These are phyloP conservation scores for Goniozus legneri DNA, from an alignment of 1,140 invertebrate species.

Conservation along the genomic window DNA sequence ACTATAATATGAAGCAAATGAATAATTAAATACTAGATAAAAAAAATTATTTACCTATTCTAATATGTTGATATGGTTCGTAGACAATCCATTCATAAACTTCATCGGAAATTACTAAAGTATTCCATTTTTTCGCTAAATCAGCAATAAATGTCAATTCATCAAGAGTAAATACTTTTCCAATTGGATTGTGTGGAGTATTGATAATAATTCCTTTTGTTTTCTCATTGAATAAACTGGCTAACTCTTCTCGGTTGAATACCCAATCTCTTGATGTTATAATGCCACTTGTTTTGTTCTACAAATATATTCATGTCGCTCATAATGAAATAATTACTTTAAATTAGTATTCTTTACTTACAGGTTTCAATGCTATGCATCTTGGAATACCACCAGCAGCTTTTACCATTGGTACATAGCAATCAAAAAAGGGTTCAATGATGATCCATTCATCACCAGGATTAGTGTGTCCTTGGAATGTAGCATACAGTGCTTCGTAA, in stretches of 20 bases:
- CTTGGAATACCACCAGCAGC: conserved; percentile 82
- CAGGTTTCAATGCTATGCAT: conserved; percentile 84
- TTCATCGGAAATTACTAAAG: conserved; percentile 90
- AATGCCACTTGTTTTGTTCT: conserved; percentile 47
- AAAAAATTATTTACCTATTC: conserved; percentile 83
- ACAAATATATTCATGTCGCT: conserved; percentile 18
- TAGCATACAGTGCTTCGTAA: conserved; percentile 85
- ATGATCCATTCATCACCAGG: conserved; percentile 91
- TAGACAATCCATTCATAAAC: conserved; percentile 98
- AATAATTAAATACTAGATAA: no score
- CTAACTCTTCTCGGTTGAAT: conserved; percentile 80
- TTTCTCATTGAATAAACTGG: conserved; percentile 78
- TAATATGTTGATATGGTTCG: conserved; percentile 78
- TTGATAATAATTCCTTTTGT: conserved; percentile 96
- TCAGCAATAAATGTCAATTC: conserved; percentile 79
- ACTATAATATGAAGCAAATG: no score
- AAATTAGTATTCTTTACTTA: conserved; percentile 46
- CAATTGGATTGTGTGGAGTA: conserved; percentile 93
- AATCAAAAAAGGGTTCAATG: conserved; percentile 98
- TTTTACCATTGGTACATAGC: conserved; percentile 92
- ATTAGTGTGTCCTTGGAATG: conserved; percentile 81
- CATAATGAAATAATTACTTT: no score
- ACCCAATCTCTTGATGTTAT: conserved; percentile 82
- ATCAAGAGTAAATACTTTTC: conserved; percentile 77
- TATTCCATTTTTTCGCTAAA: conserved; percentile 90